Conservation (phyloP, 2,888 invertebrate species). For the Tinea pellionella region DNA sequence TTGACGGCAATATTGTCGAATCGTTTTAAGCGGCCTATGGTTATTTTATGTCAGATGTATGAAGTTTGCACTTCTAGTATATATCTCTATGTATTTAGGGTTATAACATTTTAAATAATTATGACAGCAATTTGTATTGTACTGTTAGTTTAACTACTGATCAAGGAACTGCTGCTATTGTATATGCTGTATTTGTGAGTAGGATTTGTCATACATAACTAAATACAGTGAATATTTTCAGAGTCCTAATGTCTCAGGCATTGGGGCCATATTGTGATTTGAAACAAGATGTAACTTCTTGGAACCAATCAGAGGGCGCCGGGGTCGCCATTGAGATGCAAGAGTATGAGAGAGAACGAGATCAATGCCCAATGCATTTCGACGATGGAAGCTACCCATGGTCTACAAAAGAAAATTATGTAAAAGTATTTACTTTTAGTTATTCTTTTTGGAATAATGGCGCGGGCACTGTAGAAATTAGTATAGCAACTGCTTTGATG, state of each 20-base stretch:
- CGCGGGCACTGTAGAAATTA: constrained; percentile 25
- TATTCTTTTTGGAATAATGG: constrained; percentile 48
- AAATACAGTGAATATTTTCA: constrained; percentile 58
- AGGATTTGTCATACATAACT: too few relatives aligned
- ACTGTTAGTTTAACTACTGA: too few relatives aligned
- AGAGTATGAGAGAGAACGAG: constrained; percentile 93
- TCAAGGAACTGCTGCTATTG: too few relatives aligned
- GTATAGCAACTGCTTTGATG: constrained; percentile 26
- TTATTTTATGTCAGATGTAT: too few relatives aligned
- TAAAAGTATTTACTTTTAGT: constrained; percentile 73
- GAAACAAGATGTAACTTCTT: constrained; percentile 89
- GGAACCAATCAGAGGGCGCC: constrained; percentile 91
- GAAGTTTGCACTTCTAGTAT: too few relatives aligned
- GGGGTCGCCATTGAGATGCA: constrained; percentile 91
- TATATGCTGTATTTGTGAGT: too few relatives aligned
- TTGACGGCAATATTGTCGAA: too few relatives aligned
- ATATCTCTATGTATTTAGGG: too few relatives aligned
- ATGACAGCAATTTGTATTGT: too few relatives aligned
- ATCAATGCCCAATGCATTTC: constrained; percentile 97
- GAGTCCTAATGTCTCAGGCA: constrained; percentile 78
- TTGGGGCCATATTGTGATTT: constrained; percentile 92
- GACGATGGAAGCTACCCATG: constrained; percentile 94
- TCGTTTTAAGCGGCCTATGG: too few relatives aligned
- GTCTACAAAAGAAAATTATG: constrained; percentile 76
- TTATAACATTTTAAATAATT: too few relatives aligned